A percentile compares a stretch with the other conserved stretches of the same genome.
phyloP scores from a whole-genome alignment of 2,888 invertebrate species.

The Eilema caniola region DNA sequence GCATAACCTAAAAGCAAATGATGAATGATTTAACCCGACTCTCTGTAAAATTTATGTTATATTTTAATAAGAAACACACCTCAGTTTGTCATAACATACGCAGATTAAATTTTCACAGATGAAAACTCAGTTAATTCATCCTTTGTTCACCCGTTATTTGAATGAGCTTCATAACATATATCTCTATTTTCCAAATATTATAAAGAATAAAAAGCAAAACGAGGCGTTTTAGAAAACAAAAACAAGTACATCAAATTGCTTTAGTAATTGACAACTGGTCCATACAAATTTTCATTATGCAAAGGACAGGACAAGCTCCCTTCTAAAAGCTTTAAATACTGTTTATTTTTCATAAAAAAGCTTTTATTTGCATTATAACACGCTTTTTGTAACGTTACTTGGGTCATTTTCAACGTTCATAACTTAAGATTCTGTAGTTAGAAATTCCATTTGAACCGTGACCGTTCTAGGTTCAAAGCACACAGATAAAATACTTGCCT shows the following conservation, averaged over 20 bases:
- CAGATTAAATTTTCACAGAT: neutral
- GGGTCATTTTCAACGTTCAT: neutral
- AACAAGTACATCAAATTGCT: neutral
- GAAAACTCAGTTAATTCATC: neutral
- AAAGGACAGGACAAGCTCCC: too few relatives aligned
- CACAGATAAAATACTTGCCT: neutral
- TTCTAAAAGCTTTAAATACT: neutral
- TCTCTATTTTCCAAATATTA: neutral
- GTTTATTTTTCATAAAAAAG: neutral
- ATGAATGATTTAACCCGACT: neutral
- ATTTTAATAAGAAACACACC: neutral
- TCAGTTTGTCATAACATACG: neutral
- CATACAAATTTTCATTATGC: neutral
- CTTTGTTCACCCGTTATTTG: neutral
- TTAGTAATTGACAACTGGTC: neutral
- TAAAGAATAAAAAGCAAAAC: neutral
- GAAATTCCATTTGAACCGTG: neutral
- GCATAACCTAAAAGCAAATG: neutral
- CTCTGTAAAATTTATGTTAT: neutral
- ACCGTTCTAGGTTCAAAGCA: neutral
- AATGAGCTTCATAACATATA: neutral
- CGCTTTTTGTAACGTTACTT: neutral
- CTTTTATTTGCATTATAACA: neutral
- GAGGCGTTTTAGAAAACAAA: neutral
- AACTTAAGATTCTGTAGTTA: neutral